These are phyloP conservation scores for Clepsis dumicolana DNA, from an alignment of 2,888 invertebrate species.

Conservation along the genomic window DNA sequence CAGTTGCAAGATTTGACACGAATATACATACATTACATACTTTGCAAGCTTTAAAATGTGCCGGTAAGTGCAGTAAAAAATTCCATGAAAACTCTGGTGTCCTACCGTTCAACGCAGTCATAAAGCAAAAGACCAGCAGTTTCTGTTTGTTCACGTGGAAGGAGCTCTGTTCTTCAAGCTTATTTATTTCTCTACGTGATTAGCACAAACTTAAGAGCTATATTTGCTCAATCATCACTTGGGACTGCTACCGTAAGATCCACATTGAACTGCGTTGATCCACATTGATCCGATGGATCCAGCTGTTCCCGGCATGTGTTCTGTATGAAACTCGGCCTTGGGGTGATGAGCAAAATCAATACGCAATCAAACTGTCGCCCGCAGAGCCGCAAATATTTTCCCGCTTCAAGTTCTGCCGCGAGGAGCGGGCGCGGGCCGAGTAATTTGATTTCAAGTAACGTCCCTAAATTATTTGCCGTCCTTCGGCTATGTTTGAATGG, in stretches of 20 bases:
- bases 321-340: background rate
- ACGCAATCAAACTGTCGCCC: slow-evolving; percentile 67
- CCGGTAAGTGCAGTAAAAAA: too few species aligned
- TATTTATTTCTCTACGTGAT: too few species aligned
- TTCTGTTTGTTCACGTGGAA: too few species aligned
- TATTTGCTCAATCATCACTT: background rate
- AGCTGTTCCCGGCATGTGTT: slow-evolving; percentile 1
- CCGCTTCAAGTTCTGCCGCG: slow-evolving; percentile 56
- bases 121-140: too few species aligned
- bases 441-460: slow-evolving; percentile 63
- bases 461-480: slow-evolving; percentile 61
- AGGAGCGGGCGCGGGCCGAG: slow-evolving; percentile 36
- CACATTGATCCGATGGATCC: background rate
- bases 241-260: background rate
- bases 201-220: too few species aligned
- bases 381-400: slow-evolving; percentile 67
- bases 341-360: slow-evolving; percentile 61
- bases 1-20: too few species aligned
- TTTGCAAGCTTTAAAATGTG: too few species aligned
- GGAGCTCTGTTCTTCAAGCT: too few species aligned
- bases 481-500: slow-evolving; percentile 26
- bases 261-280: background rate
- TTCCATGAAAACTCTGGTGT: too few species aligned
- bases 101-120: too few species aligned
- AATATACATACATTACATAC: too few species aligned